Evolutionary conservation across 2,113 vertebrate genomes (phyloP).

Genomic region (Proteles cristata): DNA sequence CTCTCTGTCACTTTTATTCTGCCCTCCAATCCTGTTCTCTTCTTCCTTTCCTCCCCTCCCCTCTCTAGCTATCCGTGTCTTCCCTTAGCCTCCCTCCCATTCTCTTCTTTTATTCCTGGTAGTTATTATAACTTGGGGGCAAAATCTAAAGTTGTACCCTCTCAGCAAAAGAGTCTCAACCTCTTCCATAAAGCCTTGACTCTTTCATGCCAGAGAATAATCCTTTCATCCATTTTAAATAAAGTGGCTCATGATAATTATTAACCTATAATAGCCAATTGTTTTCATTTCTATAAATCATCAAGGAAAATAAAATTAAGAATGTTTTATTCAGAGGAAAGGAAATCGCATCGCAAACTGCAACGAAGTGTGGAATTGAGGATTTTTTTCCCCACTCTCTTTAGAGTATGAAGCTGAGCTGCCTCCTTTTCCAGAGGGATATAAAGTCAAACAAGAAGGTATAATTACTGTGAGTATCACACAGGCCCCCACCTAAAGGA

Average conservation of each 20-base stretch:
- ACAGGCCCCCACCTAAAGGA: not conserved
- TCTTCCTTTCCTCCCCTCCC: not conserved
- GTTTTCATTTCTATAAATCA: constrained; percentile 16
- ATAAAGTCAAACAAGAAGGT: constrained; percentile 41
- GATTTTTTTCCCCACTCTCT: not conserved
- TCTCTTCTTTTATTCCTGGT: not conserved
- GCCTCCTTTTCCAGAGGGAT: constrained; percentile 74
- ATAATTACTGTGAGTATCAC: constrained; percentile 71
- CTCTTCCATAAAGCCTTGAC: not conserved
- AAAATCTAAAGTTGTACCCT: not conserved
- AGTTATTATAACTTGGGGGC: not conserved
- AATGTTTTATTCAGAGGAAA: not conserved
- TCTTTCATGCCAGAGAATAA: not conserved
- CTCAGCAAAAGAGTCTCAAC: not conserved
- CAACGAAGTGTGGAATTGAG: not conserved
- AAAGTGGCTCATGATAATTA: not conserved
- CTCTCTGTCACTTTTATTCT: not conserved
- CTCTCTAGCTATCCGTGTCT: accelerated
- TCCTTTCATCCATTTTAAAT: not conserved
- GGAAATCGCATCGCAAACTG: not conserved
- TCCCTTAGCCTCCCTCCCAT: not conserved
- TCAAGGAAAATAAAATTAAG: constrained; percentile 36
- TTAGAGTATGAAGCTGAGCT: constrained; percentile 87
- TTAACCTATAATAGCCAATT: not conserved
- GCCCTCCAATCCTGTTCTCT: too few species aligned